Conservation (phyloP, 2,113 vertebrate species). For the Callipepla squamata region DNA sequence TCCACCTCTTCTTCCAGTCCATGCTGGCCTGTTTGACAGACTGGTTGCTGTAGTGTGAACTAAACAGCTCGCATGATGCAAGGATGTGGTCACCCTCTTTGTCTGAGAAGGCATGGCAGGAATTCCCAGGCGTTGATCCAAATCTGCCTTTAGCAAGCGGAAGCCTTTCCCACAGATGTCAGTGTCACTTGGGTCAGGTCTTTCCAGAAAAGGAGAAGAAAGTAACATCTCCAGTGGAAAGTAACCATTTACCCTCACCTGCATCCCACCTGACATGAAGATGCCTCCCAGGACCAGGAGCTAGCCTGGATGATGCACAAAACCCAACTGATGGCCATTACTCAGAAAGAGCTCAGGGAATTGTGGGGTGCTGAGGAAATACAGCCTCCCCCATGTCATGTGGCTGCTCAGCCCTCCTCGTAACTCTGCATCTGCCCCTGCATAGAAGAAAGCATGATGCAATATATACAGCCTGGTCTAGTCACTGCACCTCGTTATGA, state of each 20-base stretch:
- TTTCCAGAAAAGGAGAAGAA: neutral
- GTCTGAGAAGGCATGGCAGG: conserved; percentile 14
- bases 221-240: neutral
- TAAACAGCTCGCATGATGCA: neutral
- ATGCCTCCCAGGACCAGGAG: neutral
- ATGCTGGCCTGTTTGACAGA: neutral
- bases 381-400: neutral
- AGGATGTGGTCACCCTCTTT: conserved; percentile 9
- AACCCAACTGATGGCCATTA: rapidly evolving
- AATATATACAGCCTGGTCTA: conserved; percentile 1
- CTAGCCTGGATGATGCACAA: rapidly evolving
- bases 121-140: neutral
- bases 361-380: neutral
- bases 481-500: conserved; percentile 52
- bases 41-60: neutral
- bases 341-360: neutral
- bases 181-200: neutral
- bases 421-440: conserved; percentile 14
- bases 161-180: neutral
- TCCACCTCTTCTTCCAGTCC: neutral
- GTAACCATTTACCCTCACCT: neutral
- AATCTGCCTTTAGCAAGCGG: neutral
- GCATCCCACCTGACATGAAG: neutral
- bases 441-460: neutral
- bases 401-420: neutral